Evolutionary conservation across 2,113 vertebrate species (phyloP).

Genomic region (Jaculus jaculus): DNA sequence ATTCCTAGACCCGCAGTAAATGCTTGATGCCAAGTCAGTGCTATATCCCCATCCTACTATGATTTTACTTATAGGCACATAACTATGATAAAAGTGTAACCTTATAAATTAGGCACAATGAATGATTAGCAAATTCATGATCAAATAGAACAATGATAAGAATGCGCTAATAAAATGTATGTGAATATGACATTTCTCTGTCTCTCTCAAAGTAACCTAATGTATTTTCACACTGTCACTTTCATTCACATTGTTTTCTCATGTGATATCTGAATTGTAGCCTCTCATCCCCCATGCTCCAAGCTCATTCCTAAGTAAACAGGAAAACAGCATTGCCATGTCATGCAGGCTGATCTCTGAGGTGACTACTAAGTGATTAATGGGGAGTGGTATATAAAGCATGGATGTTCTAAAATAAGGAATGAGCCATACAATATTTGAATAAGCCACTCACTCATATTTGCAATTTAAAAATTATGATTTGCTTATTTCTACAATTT

Average conservation of each 20-base stretch:
- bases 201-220: not conserved
- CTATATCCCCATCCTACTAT: not conserved
- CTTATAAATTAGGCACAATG: too few relatives aligned
- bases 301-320: not conserved
- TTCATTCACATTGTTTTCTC: not conserved
- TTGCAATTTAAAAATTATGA: not conserved
- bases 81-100: too few relatives aligned
- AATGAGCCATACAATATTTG: not conserved
- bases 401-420: not conserved
- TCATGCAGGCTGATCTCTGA: not conserved
- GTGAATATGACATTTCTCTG: not conserved
- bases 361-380: not conserved
- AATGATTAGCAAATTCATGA: not conserved
- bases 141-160: not conserved
- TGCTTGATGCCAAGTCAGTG: not conserved
- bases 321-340: too few relatives aligned
- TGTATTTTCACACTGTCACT: not conserved
- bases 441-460: not conserved
- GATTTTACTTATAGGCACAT: not conserved
- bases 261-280: not conserved
- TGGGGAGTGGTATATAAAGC: too few relatives aligned
- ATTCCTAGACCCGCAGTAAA: not conserved
- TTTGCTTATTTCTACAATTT: not conserved
- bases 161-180: not conserved
- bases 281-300: not conserved